Conservation (phyloP, 2,888 invertebrate genomes). For the Idaea straminata region DNA sequence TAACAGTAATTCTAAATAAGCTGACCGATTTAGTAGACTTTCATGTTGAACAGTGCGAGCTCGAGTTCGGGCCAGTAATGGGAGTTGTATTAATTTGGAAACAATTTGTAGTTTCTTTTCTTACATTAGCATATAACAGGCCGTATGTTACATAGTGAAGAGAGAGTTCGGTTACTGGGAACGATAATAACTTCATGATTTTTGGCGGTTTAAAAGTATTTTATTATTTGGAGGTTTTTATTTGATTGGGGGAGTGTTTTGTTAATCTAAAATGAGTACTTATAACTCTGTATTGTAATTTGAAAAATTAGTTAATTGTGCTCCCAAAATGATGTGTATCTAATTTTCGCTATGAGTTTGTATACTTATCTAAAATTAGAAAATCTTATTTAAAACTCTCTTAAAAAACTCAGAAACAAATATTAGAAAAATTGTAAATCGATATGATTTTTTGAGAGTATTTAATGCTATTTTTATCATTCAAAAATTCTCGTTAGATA, state of each 20-base stretch:
- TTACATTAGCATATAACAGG: slow-evolving; percentile 19
- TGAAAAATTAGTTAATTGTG: too few species aligned
- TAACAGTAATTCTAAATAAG: not conserved
- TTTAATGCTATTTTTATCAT: too few species aligned
- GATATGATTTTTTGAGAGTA: too few species aligned
- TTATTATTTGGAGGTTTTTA: not conserved
- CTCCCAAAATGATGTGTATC: too few species aligned
- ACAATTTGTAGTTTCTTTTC: slow-evolving; percentile 5
- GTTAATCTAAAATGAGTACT: too few species aligned
- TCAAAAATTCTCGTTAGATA: too few species aligned
- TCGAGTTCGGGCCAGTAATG: not conserved
- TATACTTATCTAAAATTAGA: too few species aligned
- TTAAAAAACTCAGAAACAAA: too few species aligned
- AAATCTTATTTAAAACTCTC: too few species aligned
- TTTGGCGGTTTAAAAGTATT: not conserved
- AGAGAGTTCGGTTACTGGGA: not conserved
- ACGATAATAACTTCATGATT: not conserved
- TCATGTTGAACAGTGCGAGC: not conserved
- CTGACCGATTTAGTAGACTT: not conserved
- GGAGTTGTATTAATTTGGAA: not conserved
- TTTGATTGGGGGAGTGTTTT: not conserved
- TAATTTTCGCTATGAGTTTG: too few species aligned
- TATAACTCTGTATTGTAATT: too few species aligned
- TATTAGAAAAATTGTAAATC: too few species aligned
- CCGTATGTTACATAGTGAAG: slow-evolving; percentile 17